Evolutionary conservation across 2,888 invertebrate species (phyloP), one percentile per base, ranked within the genome.

Genomic region (Strigamia transsilvanica): DNA sequence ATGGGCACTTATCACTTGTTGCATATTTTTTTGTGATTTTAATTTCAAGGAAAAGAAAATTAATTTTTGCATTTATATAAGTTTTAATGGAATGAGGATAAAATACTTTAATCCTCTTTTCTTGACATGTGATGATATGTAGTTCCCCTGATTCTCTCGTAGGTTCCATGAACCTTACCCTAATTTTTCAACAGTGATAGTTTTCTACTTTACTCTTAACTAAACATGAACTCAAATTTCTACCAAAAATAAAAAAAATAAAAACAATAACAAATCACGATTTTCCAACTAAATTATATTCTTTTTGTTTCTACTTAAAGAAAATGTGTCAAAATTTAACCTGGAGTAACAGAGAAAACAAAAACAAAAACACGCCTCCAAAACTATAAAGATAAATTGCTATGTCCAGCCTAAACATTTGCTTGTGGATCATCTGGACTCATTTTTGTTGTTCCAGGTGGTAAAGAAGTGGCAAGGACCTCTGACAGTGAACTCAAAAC

Each of bases 401-500:
- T 51, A 51, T n/a, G 51, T 13, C 51, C 15, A n/a, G 51, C n/a
- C n/a, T 51, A n/a, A 51, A 51, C 13, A n/a, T n/a, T n/a, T 51
- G 51, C 7, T 51, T 4, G 10, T 51, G n/a, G 51, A 51, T n/a
- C 13, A 51, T 51, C 10, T 51, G 51, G 51, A 51, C 51, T 51
- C 51, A 9, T 51, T 51, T 51, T 51, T 4, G 3, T 7, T 34
- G 51, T 51, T 51, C n/a, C n/a, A n/a, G n/a, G 10, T 4, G n/a
- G 51, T 13, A 51, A 51, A 51, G 51, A 51, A 51, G 51, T 51
- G 51, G 15, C 51, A 51, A 51, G 51, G 51, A 51, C 51, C 51
- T 51, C 51, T 51, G 51, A 51, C 51, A 51, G 51, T 51, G 51
- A 51, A 51, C 51, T n/a, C 51, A 51, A 51, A 51, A n/a, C 10